Conservation (phyloP, 2,888 invertebrate species). For the Aquatica leii region DNA sequence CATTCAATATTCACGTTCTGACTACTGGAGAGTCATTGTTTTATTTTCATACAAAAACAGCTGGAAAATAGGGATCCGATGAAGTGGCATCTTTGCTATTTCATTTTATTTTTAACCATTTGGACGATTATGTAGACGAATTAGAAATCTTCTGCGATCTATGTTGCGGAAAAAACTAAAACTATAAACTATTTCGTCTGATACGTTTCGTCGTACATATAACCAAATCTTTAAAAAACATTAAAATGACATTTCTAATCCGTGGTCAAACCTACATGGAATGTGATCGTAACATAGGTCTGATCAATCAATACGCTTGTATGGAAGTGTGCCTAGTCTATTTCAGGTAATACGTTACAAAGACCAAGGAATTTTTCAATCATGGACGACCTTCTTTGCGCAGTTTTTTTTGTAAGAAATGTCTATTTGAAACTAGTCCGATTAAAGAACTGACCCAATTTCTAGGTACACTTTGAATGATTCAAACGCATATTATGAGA, state of each 20-base stretch:
- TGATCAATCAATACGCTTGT: slow-evolving; percentile 5
- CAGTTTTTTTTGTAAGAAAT: neutral
- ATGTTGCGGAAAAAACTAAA: slow-evolving; percentile 6
- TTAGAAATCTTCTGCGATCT: neutral
- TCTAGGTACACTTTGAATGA: slow-evolving; percentile 1
- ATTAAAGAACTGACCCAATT: neutral
- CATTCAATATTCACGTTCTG: too few relatives aligned
- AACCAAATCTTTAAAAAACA: neutral
- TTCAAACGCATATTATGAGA: slow-evolving; percentile 1
- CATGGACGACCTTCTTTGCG: neutral
- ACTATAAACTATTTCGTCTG: neutral
- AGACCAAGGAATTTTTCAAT: neutral
- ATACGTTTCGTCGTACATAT: too few relatives aligned
- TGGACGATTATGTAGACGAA: too few relatives aligned
- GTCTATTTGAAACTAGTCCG: neutral
- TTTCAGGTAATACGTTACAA: too few relatives aligned
- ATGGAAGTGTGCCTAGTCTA: neutral
- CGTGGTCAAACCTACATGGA: neutral
- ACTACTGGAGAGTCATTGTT: too few relatives aligned
- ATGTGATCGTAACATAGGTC: too few relatives aligned
- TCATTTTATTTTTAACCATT: too few relatives aligned
- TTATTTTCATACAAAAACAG: too few relatives aligned
- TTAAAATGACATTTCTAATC: slow-evolving; percentile 1
- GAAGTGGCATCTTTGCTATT: too few relatives aligned
- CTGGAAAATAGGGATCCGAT: too few relatives aligned